phyloP scores from a whole-genome alignment of 2,113 vertebrate genomes.

The Calidris pygmaea region DNA sequence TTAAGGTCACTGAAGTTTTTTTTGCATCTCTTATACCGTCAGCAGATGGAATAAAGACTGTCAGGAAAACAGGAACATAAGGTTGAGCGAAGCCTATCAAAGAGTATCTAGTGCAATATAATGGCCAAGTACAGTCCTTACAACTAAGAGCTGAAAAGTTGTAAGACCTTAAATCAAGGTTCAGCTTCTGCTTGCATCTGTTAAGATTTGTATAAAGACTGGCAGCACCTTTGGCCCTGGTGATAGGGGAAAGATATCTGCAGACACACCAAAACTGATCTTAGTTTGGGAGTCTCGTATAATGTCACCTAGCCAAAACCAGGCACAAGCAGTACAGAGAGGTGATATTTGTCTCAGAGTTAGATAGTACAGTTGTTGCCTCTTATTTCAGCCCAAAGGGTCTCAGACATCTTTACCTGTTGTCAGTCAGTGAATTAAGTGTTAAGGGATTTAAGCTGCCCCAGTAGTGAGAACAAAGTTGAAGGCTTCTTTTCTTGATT shows the following conservation, averaged over 20 bases:
- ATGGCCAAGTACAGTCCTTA: neutral
- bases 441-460: neutral
- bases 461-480: neutral
- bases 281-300: neutral
- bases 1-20: neutral
- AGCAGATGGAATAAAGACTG: neutral
- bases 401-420: neutral
- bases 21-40: neutral
- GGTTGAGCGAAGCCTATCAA: neutral
- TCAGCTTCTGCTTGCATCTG: neutral
- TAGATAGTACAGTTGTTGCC: neutral
- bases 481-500: neutral
- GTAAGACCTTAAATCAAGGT: neutral
- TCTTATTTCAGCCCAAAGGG: neutral
- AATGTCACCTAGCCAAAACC: neutral
- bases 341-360: neutral
- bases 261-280: neutral
- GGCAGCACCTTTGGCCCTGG: neutral
- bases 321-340: neutral
- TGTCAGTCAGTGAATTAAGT: neutral
- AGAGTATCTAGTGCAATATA: neutral
- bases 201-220: neutral
- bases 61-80: neutral
- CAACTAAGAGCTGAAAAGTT: neutral
- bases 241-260: neutral